phyloP scores from a whole-genome alignment of 2,888 invertebrate genomes.

The Athalia cordata region DNA sequence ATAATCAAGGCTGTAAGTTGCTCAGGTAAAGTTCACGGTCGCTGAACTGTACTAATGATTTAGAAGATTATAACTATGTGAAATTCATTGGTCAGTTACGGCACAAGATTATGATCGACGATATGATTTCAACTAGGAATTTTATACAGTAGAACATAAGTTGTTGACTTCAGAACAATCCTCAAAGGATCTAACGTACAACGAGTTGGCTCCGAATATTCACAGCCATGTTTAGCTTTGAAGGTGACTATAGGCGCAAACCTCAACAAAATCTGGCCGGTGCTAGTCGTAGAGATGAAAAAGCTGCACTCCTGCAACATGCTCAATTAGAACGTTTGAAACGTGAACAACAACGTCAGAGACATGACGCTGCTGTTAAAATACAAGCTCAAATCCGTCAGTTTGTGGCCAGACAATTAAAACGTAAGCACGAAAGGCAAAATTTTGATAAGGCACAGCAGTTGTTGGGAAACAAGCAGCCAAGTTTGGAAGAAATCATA shows the following conservation, averaged over 20 bases:
- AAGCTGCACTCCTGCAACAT: slow-evolving; percentile 84
- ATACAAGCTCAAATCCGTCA: slow-evolving; percentile 89
- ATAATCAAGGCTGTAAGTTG: not conserved
- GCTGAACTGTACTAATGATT: not conserved
- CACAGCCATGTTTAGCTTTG: slow-evolving; percentile 82
- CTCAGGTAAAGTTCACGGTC: not conserved
- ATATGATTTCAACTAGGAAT: slow-evolving; percentile 1
- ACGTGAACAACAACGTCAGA: slow-evolving; percentile 87
- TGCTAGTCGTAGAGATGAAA: slow-evolving; percentile 83
- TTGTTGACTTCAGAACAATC: not conserved
- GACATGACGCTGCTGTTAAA: slow-evolving; percentile 84
- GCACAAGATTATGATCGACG: slow-evolving; percentile 1
- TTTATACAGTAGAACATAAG: not conserved
- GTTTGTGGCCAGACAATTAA: slow-evolving; percentile 81
- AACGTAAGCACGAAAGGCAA: slow-evolving; percentile 80
- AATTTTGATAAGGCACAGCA: slow-evolving; percentile 82
- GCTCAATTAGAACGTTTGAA: slow-evolving; percentile 91
- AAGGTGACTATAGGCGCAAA: slow-evolving; percentile 90
- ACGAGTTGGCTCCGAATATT: not conserved
- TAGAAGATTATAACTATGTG: not conserved
- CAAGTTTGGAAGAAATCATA: slow-evolving; percentile 75
- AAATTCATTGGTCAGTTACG: not conserved
- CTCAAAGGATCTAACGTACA: not conserved
- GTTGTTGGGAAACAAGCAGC: slow-evolving; percentile 70
- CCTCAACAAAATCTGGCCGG: slow-evolving; percentile 94